These are phyloP conservation scores for Leucophenga montana DNA, from an alignment of 2,888 invertebrate genomes.

Conservation along the genomic window DNA sequence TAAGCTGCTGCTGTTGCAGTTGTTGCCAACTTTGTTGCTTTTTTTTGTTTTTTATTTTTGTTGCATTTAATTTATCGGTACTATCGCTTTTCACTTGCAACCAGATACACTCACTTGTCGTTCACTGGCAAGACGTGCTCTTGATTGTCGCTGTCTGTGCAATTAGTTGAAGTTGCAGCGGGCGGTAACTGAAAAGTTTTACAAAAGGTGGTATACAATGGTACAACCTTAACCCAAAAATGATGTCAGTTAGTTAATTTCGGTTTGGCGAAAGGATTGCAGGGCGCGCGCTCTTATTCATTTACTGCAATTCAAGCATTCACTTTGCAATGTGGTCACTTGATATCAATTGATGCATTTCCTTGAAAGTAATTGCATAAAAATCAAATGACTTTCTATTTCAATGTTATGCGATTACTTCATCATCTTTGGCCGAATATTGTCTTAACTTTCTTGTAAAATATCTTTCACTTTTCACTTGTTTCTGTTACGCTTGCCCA, in stretches of 20 bases:
- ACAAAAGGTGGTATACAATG: not conserved
- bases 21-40: constrained; percentile 23
- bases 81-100: constrained; percentile 37
- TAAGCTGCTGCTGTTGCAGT: not conserved
- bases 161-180: constrained; percentile 18
- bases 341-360: constrained; percentile 59
- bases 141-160: not conserved
- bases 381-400: constrained; percentile 63
- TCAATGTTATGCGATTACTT: constrained; percentile 55
- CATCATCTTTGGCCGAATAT: constrained; percentile 35
- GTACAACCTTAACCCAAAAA: constrained; percentile 63
- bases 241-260: constrained; percentile 24
- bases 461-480: constrained; percentile 21
- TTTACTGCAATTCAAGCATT: constrained; percentile 38
- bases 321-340: constrained; percentile 46
- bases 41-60: not conserved
- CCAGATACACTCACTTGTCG: constrained; percentile 10
- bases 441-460: not conserved
- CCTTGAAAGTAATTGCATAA: constrained; percentile 51
- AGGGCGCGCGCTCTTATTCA: not conserved
- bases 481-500: not conserved
- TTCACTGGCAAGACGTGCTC: constrained; percentile 2
- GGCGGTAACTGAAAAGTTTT: not conserved
- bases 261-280: constrained; percentile 13
- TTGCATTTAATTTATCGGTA: constrained; percentile 25